Evolutionary conservation across 2,888 invertebrate species (phyloP).

Genomic region (Microplitis deprimator): DNA sequence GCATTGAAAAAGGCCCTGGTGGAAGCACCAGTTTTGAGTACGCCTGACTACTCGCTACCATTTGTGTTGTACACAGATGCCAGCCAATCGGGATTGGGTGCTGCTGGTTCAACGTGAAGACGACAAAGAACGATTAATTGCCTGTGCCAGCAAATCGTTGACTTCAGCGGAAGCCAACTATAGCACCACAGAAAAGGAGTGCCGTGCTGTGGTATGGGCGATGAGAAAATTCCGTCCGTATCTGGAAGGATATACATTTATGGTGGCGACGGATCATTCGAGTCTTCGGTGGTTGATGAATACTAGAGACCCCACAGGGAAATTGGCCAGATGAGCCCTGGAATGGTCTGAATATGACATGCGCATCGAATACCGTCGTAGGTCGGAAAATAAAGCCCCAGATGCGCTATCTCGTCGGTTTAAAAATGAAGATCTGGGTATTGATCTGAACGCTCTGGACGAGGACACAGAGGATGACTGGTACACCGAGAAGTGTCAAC

Average conservation of each 20-base stretch:
- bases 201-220: slow-evolving; percentile 40
- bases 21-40: no score
- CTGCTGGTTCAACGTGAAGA: slow-evolving; percentile 43
- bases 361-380: background rate
- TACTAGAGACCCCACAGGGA: slow-evolving; percentile 30
- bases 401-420: background rate
- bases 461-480: no score
- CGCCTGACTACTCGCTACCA: no score
- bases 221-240: slow-evolving; percentile 39
- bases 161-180: slow-evolving; percentile 39
- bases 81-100: slow-evolving; percentile 45
- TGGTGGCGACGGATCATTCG: slow-evolving; percentile 51
- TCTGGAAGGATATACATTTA: slow-evolving; percentile 44
- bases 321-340: slow-evolving; percentile 15
- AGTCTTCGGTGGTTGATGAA: slow-evolving; percentile 42
- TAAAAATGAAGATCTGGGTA: background rate
- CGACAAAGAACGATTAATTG: slow-evolving; percentile 35
- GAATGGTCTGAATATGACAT: slow-evolving; percentile 6
- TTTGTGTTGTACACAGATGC: no score
- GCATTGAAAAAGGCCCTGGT: slow-evolving; percentile 30
- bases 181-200: slow-evolving; percentile 41
- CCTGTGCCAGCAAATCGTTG: slow-evolving; percentile 40
- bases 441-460: background rate
- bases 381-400: background rate
- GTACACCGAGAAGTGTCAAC: no score